Base-by-base conservation (phyloP, 1,140 invertebrate genomes). In the Magallana gigas region DNA sequence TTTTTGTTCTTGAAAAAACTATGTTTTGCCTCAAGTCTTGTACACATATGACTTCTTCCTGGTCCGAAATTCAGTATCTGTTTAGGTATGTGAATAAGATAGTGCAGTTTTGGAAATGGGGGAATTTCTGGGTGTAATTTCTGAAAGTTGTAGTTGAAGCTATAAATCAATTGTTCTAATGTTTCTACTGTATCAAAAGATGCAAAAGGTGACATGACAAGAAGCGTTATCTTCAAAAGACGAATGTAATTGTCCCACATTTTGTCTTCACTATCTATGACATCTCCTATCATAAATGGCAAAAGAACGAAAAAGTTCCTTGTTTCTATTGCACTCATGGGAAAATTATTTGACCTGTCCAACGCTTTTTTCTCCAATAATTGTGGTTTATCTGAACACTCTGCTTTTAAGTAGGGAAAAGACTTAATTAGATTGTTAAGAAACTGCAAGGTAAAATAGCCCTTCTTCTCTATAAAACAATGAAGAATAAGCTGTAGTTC, bases 231-330 rank as follows among this genome's bases (percentile, higher is more conserved):
- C 57, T 80, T 29, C 14, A 86, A 71, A 1, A 85, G 29, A 12
- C 60, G 23, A 3, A 85, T 57, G 23, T 68, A 85, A 71, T 85
- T 71, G 6, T 57, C 11, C 85, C 68, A 86, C 7, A 76, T 64
- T 58, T 29, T 12, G 59, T 86, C 85, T 12, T 59, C 23, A 59
- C 80, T 57, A 29, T 23, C 58, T n/a, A 85, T 29, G 23, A 57
- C 48, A 57, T 86, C 16, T 29, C 85, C 85, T 58, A 86, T 86
- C 85, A 86, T 86, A 36, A 86, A 81, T 12, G 85, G 85, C 12
- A 86, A 18, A n/a, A 86, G 57, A 58, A 23, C 59, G 3, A 86
- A 58, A 5, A 86, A 81, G 9, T 57, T 36, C n/a, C 68, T 81
- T 9, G 68, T 86, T 60, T 80, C 68, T 29, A 81, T 29, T 1